Evolutionary conservation across 2,113 vertebrate genomes (phyloP), one percentile per base, ranked within the genome.

Genomic region (Ariopsis seemanni): DNA sequence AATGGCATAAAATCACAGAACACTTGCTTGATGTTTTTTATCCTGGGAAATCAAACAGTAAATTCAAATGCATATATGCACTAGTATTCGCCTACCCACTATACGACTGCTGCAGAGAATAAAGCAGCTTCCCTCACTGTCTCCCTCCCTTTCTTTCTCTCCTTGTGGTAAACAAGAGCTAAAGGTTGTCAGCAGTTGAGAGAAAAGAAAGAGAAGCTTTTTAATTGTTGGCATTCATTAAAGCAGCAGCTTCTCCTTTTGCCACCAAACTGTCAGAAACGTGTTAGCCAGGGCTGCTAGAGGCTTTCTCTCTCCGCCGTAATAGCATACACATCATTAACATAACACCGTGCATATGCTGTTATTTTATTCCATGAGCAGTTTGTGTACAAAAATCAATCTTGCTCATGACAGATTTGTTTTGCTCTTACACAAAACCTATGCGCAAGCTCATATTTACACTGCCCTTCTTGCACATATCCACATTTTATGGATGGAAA

Each of bases 201-300:
- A 77, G 52, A 34, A 83, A 87, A 84, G 18, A 83, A 65, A 10
- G 52, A 85, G 69, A 57, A 84, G 71, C 88, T 88, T 90, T 92
- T 92, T 93, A 92, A 93, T 91, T 94, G 91, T 91, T 91, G 89
- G 84, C 88, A 89, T 90, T 93, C 90, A 93, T 93, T 94, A 94
- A 92, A 90, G 92, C 91, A 88, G 91, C 92, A 90, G 90, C 91
- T 89, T 92, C 90, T 92, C 88, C 79, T 82, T 90, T 93, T 88
- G 88, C 86, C 89, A 85, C 63, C 85, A 88, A 93, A 92, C 83
- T 91, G 91, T 92, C 90, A 84, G 86, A 58, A 88, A 90, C 88
- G 89, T 86, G 91, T 85, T 90, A 91, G 75, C 88, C 30, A 67
- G 69, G 74, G 88, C 65, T 84, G 84, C 62, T 92, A 92, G 89